Conservation (phyloP, 2,113 vertebrate species). For the Aleadryas rufinucha region DNA sequence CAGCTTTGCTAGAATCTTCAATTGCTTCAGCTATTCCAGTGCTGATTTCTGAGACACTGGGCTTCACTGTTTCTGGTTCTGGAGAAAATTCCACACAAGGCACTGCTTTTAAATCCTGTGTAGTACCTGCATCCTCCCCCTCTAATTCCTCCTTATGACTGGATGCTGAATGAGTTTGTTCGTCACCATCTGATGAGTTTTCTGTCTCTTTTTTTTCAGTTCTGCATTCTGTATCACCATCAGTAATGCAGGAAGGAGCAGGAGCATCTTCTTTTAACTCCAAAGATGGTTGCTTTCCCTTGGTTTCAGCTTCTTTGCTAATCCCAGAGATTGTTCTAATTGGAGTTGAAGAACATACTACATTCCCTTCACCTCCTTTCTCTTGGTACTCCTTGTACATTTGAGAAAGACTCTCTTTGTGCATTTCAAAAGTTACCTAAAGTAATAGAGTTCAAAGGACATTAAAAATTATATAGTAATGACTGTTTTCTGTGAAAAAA, state of each 20-base stretch:
- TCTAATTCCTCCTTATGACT: conserved; percentile 33
- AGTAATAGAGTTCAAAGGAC: conserved; percentile 8
- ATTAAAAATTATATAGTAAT: neutral
- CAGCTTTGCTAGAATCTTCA: conserved; percentile 40
- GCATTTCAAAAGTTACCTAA: conserved; percentile 95
- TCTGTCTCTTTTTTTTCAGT: conserved; percentile 64
- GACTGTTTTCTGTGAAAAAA: neutral
- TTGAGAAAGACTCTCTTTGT: conserved; percentile 87
- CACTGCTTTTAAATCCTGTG: neutral
- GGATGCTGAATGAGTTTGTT: neutral
- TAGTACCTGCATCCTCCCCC: neutral
- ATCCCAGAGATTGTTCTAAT: conserved; percentile 77
- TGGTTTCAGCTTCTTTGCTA: conserved; percentile 66
- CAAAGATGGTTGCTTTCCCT: neutral
- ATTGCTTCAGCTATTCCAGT: conserved; percentile 55
- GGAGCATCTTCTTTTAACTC: conserved; percentile 35
- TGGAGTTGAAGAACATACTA: neutral
- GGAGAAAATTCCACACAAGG: neutral
- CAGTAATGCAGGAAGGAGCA: neutral
- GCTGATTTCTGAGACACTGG: conserved; percentile 30
- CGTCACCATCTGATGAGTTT: conserved; percentile 48
- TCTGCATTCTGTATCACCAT: conserved; percentile 11
- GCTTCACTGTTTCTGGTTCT: neutral
- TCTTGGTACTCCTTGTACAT: conserved; percentile 88
- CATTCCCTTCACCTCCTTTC: conserved; percentile 67